Evolutionary conservation across 1,140 invertebrate species (phyloP).

Genomic region (Chironomus tepperi): DNA sequence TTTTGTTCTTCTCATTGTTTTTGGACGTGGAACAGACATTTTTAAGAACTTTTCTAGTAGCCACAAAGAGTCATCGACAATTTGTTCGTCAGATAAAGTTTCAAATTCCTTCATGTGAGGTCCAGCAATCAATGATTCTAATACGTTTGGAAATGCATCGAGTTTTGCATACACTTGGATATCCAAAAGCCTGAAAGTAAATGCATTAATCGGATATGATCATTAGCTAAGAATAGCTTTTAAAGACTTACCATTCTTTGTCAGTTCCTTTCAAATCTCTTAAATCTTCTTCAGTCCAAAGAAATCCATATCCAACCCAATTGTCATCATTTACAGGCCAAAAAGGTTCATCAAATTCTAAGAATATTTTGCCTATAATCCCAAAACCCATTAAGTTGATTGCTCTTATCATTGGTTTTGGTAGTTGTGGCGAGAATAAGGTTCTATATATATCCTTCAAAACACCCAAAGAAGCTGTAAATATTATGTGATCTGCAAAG

Average conservation of each 20-base stretch:
- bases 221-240: no score
- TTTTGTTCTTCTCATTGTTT: not conserved
- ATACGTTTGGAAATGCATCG: not conserved
- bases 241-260: not conserved
- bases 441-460: conserved; percentile 64
- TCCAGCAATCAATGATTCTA: not conserved
- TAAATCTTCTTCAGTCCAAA: not conserved
- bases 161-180: not conserved
- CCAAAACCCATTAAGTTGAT: conserved; percentile 66
- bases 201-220: no score
- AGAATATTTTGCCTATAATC: conserved; percentile 69
- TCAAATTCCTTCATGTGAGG: not conserved
- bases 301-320: not conserved
- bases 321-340: not conserved
- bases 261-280: not conserved
- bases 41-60: not conserved
- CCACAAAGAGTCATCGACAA: not conserved
- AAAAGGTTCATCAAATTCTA: conserved; percentile 55
- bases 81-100: not conserved
- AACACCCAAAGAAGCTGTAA: conserved; percentile 74
- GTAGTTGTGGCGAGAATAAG: conserved; percentile 67
- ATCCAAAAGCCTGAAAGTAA: not conserved
- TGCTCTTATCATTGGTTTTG: conserved; percentile 60
- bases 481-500: conserved; percentile 67
- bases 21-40: not conserved